Base-by-base conservation (phyloP, 2,797 vertebrate species). In the Pelodytes ibericus region DNA sequence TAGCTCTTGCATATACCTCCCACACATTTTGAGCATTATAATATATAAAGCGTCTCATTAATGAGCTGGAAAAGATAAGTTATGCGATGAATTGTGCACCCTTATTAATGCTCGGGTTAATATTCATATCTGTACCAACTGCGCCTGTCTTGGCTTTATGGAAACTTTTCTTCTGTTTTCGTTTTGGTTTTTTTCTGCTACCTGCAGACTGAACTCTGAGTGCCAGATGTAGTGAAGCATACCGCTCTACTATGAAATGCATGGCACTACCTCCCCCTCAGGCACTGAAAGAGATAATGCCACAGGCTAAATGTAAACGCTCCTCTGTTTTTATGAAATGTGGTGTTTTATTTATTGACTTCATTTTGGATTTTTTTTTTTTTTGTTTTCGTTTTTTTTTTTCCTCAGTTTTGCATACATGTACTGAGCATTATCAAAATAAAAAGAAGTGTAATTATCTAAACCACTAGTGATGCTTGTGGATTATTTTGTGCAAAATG, bases 341-440 rank as follows among this genome's bases (percentile, higher is more conserved):
- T 74, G 57, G 10, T 68, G 31, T 63, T 79, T 71, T 27, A 63
- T 74, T 64, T 51, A 68, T 83, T 82, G 44, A 56, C 61, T 75
- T 8, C 31, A 88, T 85, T 71, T 79, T 71, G 79, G 18, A 56
- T 81, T 44, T 13, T 44, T 44, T 16, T 44, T 13, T 44, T 44
- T 6, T 15, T 44, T 44, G 41, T 9, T n/a, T n/a, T n/a, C n/a
- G n/a, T n/a, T n/a, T n/a, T n/a, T n/a, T 39, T 39, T 39, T 83
- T n/a, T 62, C 51, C 31, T 75, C 81, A 79, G 53, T 71, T 86
- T 75, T 80, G 67, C 84, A 81, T 71, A 68, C 75, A 69, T 36
- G 60, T 79, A 81, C 70, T 75, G 60, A 44, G 57, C 22, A 49
- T 56, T 75, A 58, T 39, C 39, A 56, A 49, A 73, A 72, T 67